phyloP scores from a whole-genome alignment of 1,140 invertebrate species.

The Nephila pilipes region DNA sequence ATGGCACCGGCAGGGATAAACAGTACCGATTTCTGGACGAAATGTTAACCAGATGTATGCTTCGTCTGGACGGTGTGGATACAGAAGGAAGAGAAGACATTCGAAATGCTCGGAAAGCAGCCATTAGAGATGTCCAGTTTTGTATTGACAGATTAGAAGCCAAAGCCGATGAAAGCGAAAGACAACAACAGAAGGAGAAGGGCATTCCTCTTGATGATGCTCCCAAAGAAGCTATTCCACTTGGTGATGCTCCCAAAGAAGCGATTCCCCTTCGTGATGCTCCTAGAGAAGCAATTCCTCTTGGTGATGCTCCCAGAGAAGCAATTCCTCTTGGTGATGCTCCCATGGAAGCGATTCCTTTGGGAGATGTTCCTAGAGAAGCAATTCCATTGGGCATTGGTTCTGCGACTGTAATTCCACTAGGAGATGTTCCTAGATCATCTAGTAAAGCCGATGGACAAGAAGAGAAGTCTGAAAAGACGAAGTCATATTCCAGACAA shows the following conservation, averaged over 20 bases:
- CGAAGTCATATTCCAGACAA: background rate
- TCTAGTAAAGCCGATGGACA: background rate
- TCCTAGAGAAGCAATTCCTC: background rate
- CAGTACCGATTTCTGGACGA: constrained; percentile 94
- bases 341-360: background rate
- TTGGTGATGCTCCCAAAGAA: background rate
- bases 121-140: constrained; percentile 92
- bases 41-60: constrained; percentile 94
- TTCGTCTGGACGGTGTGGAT: constrained; percentile 95
- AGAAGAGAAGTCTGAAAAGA: background rate
- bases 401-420: background rate
- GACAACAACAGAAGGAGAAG: background rate
- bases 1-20: constrained; percentile 86
- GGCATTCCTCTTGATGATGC: background rate
- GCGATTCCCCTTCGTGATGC: background rate
- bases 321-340: background rate
- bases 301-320: background rate
- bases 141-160: constrained; percentile 91
- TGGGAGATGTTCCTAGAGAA: background rate
- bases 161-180: constrained; percentile 81
- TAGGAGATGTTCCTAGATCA: background rate
- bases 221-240: constrained; percentile 2
- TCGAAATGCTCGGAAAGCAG: constrained; percentile 90
- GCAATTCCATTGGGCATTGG: background rate
- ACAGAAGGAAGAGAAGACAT: constrained; percentile 95